These are phyloP conservation scores for Epizoanthus illoricatus DNA, from an alignment of 92 coral and sea anemone genomes.

Conservation along the genomic window DNA sequence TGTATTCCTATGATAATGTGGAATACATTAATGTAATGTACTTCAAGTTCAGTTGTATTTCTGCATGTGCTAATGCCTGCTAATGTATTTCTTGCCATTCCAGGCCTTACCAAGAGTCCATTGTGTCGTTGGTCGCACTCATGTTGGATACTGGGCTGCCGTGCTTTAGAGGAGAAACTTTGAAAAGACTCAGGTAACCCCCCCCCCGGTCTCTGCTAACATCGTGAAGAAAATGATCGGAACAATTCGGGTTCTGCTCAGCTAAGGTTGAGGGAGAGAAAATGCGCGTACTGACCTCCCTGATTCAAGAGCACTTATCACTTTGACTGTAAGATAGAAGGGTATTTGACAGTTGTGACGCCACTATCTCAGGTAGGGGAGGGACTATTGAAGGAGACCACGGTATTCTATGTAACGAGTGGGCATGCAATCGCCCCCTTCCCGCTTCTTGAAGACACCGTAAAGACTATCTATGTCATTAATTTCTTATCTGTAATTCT, in stretches of 20 bases:
- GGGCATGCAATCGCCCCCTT: no score
- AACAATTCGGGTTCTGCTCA: no score
- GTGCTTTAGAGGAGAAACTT: constrained; percentile 97
- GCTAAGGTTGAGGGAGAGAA: no score
- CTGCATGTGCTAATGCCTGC: not conserved
- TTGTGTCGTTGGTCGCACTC: constrained; percentile 94
- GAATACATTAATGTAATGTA: not conserved
- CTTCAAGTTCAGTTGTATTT: not conserved
- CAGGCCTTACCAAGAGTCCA: constrained; percentile 97
- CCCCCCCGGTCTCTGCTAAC: not conserved
- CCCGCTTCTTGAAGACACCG: no score
- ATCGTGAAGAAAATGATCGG: no score
- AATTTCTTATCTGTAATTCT: not conserved
- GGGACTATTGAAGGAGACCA: no score
- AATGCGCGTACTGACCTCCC: no score
- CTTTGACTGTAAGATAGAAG: no score
- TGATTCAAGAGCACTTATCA: no score
- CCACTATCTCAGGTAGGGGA: no score
- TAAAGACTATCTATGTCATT: not conserved
- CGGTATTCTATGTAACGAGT: no score
- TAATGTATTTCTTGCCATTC: not conserved
- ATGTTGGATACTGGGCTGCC: constrained; percentile 99
- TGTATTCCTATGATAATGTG: not conserved
- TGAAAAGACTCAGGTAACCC: constrained; percentile 85
- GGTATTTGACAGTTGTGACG: no score